These are phyloP conservation scores for Strigops habroptila DNA, from an alignment of 2,113 vertebrate species.

Conservation along the genomic window DNA sequence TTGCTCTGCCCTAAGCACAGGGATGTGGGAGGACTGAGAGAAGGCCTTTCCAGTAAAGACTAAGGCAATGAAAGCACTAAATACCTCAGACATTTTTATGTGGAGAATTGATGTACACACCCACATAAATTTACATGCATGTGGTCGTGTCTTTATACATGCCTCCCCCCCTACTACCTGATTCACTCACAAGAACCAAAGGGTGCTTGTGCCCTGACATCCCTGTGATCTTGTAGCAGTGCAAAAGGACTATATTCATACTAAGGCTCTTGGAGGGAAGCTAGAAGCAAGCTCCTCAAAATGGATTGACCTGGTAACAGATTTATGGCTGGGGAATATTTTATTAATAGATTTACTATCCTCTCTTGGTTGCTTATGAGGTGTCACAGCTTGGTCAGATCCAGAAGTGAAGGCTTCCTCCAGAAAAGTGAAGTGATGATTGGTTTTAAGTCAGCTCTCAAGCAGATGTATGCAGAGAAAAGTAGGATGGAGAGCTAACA, in stretches of 20 bases:
- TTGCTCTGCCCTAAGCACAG: not conserved
- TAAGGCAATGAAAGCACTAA: not conserved
- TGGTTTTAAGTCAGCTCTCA: not conserved
- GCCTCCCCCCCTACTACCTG: not conserved
- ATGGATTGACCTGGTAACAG: not conserved
- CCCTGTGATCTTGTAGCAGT: not conserved
- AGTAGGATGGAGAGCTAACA: conserved; percentile 13
- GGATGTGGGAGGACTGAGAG: not conserved
- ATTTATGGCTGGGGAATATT: not conserved
- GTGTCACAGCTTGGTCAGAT: not conserved
- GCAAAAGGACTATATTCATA: not conserved
- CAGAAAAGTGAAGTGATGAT: not conserved
- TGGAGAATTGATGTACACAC: not conserved
- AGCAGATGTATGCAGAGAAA: not conserved
- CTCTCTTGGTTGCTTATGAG: not conserved
- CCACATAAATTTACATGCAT: not conserved
- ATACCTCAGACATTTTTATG: not conserved
- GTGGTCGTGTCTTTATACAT: not conserved
- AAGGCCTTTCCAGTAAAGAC: not conserved
- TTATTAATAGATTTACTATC: not conserved
- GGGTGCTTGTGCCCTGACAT: not conserved
- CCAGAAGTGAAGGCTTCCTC: not conserved
- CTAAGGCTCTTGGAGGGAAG: not conserved
- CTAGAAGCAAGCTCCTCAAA: not conserved
- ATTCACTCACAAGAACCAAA: not conserved